Base-by-base conservation (phyloP, 1,140 invertebrate species). In the Drosophila biarmipes region DNA sequence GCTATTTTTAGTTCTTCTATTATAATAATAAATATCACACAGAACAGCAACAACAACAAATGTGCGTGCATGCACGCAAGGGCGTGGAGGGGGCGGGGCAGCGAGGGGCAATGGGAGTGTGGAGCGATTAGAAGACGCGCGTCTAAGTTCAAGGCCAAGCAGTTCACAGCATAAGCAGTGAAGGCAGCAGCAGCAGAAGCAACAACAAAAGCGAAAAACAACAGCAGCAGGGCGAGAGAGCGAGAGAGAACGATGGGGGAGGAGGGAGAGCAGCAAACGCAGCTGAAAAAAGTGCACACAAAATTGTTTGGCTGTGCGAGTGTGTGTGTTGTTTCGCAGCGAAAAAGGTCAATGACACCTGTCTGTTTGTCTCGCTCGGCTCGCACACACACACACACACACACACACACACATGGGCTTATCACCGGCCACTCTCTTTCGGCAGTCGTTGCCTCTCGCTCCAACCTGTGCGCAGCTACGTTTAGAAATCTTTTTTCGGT, bases 271-370 rank as follows among this genome's bases (percentile, higher is more conserved):
- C 46, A 68, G 73, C 59, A 79, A 75, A 80, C 76, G 75, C 80
- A 78, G 59, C 80, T 51, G 63, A 54, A 71, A 66, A 78, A 78
- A 82, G 61, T 89, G 84, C 75, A 87, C 55, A 80, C 68, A 78
- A 69, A 72, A 72, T 68, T 35, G 19, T 54, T 53, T 37, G 56
- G 3, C 5, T 59, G 19, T 43, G 24, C 49, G 21, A 10, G 21
- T 64, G 42, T 52, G 37, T 56, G 61, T 85, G 53, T 59, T 68
- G 43, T 56, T 55, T 80, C 81, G 63, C 59, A 52, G 78, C 78
- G 66, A 78, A 84, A 87, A 89, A 82, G 84, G 84, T 89, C 84
- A 89, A 84, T 89, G 84, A 89, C 84, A 89, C 84, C 84, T 89
- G 84, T 64, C 79, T 80, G 75, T 82, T 87, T 87, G 84, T 79